These are phyloP conservation scores for Etia nguti DNA, from an alignment of 2,113 vertebrate genomes.

Conservation along the genomic window DNA sequence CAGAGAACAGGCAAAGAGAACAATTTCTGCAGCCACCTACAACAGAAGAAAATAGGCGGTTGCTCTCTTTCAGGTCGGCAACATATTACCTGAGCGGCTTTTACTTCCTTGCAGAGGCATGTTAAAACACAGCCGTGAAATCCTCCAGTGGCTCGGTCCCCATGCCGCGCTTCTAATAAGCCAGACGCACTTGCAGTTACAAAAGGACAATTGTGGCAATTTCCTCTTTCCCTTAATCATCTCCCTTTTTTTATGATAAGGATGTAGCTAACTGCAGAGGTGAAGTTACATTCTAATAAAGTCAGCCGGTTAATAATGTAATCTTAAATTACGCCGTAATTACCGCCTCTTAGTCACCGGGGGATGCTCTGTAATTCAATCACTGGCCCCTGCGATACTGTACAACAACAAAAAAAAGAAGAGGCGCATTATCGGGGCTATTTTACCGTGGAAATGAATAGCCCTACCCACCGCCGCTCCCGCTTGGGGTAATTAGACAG, in stretches of 20 bases:
- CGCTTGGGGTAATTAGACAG: constrained; percentile 62
- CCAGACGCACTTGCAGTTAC: constrained; percentile 26
- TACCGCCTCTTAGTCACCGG: constrained; percentile 70
- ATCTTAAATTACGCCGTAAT: constrained; percentile 78
- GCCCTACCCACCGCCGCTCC: constrained; percentile 32
- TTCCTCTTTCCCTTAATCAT: constrained; percentile 58
- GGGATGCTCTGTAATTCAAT: constrained; percentile 76
- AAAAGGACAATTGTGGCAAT: constrained; percentile 62
- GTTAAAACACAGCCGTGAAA: constrained; percentile 3
- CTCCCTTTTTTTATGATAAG: constrained; percentile 79
- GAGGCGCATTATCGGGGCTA: constrained; percentile 53
- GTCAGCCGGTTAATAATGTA: constrained; percentile 72
- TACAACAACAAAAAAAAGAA: constrained; percentile 25
- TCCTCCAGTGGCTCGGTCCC: background rate
- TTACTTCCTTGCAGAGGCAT: background rate
- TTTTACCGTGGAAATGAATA: constrained; percentile 69
- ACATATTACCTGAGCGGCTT: background rate
- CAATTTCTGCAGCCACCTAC: background rate
- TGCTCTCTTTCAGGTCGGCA: background rate
- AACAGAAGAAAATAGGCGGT: background rate
- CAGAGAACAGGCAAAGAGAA: background rate
- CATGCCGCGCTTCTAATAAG: constrained; percentile 15
- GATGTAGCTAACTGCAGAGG: constrained; percentile 79
- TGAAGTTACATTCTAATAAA: constrained; percentile 81
- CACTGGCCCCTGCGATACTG: constrained; percentile 67